Percentiles rank a stretch among this genome's conserved stretches.
Conservation (phyloP, 2,113 vertebrate species). For the Hydrochoerus hydrochaeris region DNA sequence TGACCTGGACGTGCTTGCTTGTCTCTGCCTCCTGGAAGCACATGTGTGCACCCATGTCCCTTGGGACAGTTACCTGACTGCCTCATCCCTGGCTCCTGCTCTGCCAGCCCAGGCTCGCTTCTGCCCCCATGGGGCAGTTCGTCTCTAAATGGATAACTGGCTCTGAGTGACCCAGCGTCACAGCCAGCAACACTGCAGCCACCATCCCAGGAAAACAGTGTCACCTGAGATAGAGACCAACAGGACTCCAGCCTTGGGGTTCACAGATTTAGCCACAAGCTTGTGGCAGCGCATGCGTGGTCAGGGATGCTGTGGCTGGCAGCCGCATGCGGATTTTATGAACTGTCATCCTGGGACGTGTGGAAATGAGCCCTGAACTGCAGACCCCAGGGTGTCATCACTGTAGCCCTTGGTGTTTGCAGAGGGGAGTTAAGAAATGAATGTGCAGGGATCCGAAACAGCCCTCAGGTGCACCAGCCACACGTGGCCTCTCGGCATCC, state of each 20-base stretch:
- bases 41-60: too few relatives aligned
- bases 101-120: neutral
- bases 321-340: neutral
- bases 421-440: neutral
- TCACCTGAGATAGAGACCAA: neutral
- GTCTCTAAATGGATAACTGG: neutral
- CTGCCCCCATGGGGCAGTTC: neutral
- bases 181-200: neutral
- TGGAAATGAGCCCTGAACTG: neutral
- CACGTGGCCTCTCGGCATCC: neutral
- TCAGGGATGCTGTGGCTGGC: neutral
- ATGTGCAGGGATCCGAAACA: neutral
- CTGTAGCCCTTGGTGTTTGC: neutral
- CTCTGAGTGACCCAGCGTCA: neutral
- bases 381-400: neutral
- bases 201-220: neutral
- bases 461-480: neutral
- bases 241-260: neutral
- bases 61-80: neutral
- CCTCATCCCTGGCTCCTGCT: too few relatives aligned
- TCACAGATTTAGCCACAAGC: neutral
- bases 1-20: neutral
- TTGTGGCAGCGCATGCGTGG: neutral
- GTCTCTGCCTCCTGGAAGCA: neutral
- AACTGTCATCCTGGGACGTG: neutral